phyloP scores from a whole-genome alignment of 2,888 invertebrate genomes.

The Isotomurus palustris region DNA sequence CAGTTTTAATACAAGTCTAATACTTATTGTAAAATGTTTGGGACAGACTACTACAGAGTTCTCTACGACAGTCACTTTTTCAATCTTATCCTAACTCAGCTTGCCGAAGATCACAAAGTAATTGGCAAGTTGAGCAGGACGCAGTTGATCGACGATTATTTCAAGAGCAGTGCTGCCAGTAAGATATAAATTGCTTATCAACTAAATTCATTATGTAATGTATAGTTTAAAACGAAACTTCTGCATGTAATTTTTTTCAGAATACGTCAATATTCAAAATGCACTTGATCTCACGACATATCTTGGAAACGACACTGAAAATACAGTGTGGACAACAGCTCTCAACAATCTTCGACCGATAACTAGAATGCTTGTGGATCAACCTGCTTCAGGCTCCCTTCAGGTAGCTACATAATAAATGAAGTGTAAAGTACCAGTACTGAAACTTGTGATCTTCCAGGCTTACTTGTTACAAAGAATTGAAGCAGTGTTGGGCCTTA shows the following conservation, averaged over 20 bases:
- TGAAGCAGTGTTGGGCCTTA: background rate
- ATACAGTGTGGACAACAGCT: slow-evolving; percentile 24
- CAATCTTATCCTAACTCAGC: slow-evolving; percentile 7
- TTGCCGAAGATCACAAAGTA: slow-evolving; percentile 10
- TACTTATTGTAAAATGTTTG: too few species aligned
- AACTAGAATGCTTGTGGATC: slow-evolving; percentile 2
- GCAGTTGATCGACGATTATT: slow-evolving; percentile 28
- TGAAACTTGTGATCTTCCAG: background rate
- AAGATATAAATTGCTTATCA: slow-evolving; percentile 11
- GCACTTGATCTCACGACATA: slow-evolving; percentile 22
- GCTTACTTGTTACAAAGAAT: background rate
- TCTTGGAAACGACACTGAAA: slow-evolving; percentile 17
- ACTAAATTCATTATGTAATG: too few species aligned
- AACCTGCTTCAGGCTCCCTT: background rate
- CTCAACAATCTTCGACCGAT: slow-evolving; percentile 9
- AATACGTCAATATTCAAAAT: slow-evolving; percentile 4
- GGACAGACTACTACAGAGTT: slow-evolving; percentile 28
- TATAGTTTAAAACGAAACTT: too few species aligned
- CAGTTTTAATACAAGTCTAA: background rate
- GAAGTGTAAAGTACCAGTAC: background rate
- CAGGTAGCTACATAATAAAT: background rate
- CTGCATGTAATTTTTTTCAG: too few species aligned
- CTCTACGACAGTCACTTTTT: slow-evolving; percentile 25
- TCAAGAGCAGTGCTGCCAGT: slow-evolving; percentile 6
- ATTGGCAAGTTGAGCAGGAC: slow-evolving; percentile 13